These are phyloP conservation scores for Camarhynchus parvulus DNA, from an alignment of 2,113 vertebrate species.

Conservation along the genomic window DNA sequence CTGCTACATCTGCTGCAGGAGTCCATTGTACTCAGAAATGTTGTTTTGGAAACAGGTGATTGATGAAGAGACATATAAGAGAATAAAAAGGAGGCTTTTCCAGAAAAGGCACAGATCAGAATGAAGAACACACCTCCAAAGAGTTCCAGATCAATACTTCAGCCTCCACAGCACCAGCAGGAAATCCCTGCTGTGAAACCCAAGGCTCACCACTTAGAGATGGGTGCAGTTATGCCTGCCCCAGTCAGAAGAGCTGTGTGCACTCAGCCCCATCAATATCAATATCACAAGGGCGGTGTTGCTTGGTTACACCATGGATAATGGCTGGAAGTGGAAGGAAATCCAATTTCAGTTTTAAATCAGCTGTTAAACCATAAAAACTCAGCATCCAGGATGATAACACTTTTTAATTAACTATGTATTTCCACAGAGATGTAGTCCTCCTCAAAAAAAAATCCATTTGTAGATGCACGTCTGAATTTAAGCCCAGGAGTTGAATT, in stretches of 20 bases:
- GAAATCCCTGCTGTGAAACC: neutral
- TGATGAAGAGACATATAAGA: neutral
- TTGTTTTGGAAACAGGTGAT: neutral
- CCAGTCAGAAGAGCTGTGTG: neutral
- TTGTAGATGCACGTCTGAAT: neutral
- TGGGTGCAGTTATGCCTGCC: neutral
- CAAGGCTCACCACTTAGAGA: neutral
- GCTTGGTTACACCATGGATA: neutral
- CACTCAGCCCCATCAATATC: neutral
- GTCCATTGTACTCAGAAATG: neutral
- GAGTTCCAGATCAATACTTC: neutral
- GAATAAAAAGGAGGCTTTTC: neutral
- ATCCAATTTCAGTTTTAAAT: conserved; percentile 21
- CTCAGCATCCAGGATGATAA: neutral
- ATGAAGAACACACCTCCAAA: neutral
- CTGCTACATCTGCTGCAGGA: neutral
- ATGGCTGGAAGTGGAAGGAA: neutral
- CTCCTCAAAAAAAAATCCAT: neutral
- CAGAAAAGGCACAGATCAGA: neutral
- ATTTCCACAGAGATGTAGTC: neutral
- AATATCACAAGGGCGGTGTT: neutral
- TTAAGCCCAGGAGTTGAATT: neutral
- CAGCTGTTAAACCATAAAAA: neutral
- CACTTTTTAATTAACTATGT: neutral
- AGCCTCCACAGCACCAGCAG: neutral